Percentiles rank a stretch among this genome's conserved stretches.
Conservation (phyloP, 2,797 vertebrate species). For the Enteromius argenteus region DNA sequence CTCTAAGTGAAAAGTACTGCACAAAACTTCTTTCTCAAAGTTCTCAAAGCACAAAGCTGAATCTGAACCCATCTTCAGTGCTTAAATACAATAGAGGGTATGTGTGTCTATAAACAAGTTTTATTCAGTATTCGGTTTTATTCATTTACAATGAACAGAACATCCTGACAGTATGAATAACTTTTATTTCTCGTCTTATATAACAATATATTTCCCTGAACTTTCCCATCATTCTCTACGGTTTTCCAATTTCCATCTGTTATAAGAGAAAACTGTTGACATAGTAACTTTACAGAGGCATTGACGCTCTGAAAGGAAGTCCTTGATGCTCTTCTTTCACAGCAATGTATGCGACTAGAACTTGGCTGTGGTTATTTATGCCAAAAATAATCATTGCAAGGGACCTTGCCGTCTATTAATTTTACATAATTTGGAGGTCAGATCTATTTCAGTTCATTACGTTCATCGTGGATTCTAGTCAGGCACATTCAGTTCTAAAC, state of each 20-base stretch:
- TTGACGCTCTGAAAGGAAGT: not conserved
- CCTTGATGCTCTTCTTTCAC: conserved; percentile 5
- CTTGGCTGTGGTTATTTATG: not conserved
- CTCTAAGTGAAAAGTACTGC: not conserved
- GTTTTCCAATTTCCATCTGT: not conserved
- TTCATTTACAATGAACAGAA: conserved; percentile 9
- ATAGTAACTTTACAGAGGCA: not conserved
- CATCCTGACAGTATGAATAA: not conserved
- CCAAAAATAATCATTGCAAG: not conserved
- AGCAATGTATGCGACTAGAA: not conserved
- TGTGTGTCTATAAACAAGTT: not conserved
- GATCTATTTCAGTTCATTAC: not conserved
- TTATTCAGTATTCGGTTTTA: not conserved
- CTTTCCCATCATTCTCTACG: not conserved
- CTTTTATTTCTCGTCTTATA: not conserved
- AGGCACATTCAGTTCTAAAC: not conserved
- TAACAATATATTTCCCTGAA: not conserved
- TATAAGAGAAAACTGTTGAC: not conserved
- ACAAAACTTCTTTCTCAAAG: not conserved
- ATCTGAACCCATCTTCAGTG: not conserved
- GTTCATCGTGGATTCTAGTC: not conserved
- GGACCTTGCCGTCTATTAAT: not conserved
- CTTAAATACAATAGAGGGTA: not conserved
- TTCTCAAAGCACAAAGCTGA: not conserved
- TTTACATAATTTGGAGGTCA: conserved; percentile 21